phyloP scores from a whole-genome alignment of 1,140 invertebrate species.

The Manduca sexta region DNA sequence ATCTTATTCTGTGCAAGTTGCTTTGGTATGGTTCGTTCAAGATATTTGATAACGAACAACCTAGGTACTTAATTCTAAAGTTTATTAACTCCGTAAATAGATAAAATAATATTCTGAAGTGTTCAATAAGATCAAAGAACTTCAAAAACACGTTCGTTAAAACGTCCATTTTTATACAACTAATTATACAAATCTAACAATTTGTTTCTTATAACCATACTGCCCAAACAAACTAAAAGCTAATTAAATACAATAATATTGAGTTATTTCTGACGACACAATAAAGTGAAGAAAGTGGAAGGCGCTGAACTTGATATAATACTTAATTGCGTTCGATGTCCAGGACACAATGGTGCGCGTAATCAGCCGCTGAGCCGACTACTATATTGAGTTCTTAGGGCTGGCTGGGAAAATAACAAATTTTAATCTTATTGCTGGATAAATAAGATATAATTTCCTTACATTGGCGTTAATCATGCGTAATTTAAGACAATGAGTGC shows the following conservation, averaged over 20 bases:
- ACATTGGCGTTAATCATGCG: too few relatives aligned
- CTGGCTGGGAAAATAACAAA: neutral
- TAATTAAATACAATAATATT: neutral
- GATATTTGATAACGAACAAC: neutral
- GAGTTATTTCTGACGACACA: too few relatives aligned
- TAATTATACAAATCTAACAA: too few relatives aligned
- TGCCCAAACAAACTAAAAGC: too few relatives aligned
- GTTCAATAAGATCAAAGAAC: too few relatives aligned
- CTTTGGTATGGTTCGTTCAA: neutral
- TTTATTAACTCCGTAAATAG: neutral
- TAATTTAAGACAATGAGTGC: too few relatives aligned
- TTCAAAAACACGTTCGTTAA: too few relatives aligned
- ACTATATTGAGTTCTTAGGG: neutral
- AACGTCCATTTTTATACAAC: too few relatives aligned
- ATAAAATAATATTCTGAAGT: too few relatives aligned
- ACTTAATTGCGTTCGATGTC: conserved; percentile 57
- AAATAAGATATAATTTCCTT: neutral
- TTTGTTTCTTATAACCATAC: too few relatives aligned
- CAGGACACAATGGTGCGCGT: conserved; percentile 44
- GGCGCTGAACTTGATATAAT: conserved; percentile 41
- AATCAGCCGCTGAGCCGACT: conserved; percentile 31
- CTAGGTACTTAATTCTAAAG: neutral
- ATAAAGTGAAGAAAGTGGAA: too few relatives aligned
- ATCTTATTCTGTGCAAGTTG: neutral
- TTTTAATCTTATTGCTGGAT: neutral